phyloP scores from a whole-genome alignment of 2,797 vertebrate genomes.

The Hypotaenidia okinawae region DNA sequence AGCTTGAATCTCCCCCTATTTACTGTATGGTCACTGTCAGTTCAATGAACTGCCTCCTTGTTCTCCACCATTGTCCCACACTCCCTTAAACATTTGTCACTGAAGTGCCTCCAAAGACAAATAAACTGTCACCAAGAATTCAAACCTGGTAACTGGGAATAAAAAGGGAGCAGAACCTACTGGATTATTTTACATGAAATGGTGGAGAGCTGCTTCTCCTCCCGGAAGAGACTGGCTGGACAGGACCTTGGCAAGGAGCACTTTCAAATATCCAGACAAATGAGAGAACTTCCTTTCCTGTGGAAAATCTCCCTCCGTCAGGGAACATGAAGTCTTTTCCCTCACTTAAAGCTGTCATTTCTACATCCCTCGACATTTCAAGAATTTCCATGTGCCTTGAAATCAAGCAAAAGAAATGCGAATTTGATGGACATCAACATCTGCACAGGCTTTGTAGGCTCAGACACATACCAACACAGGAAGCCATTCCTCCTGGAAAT shows the following conservation, averaged over 20 bases:
- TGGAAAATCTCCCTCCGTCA: neutral
- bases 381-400: constrained; percentile 49
- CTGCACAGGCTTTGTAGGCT: constrained; percentile 49
- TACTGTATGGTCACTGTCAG: constrained; percentile 89
- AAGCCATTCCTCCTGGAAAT: neutral
- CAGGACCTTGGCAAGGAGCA: neutral
- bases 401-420: constrained; percentile 36
- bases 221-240: neutral
- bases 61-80: constrained; percentile 84
- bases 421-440: constrained; percentile 64
- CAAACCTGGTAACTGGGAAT: constrained; percentile 73
- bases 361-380: constrained; percentile 26
- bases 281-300: neutral
- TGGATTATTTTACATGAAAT: constrained; percentile 68
- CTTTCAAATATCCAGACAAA: constrained; percentile 9
- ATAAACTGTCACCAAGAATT: constrained; percentile 82
- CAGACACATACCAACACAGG: neutral
- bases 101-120: constrained; percentile 84
- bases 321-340: neutral
- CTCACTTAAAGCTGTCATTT: constrained; percentile 25
- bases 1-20: constrained; percentile 83
- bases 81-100: constrained; percentile 87
- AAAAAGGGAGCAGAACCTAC: constrained; percentile 46
- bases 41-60: constrained; percentile 87
- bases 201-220: constrained; percentile 16